These are phyloP conservation scores for Standfussiana lucernea DNA, from an alignment of 2,888 invertebrate genomes.

Conservation along the genomic window DNA sequence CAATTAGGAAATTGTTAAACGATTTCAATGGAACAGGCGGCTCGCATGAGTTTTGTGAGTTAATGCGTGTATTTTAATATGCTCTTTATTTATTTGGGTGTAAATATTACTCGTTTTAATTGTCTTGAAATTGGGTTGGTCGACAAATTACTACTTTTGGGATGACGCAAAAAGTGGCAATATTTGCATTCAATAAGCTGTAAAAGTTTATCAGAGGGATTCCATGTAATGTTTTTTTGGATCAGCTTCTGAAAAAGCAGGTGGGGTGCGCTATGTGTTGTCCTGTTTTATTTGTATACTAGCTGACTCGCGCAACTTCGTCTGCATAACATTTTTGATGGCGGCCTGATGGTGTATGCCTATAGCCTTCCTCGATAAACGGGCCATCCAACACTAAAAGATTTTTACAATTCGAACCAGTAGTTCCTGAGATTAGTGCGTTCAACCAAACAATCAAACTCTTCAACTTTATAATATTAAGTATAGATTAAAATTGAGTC, in stretches of 20 bases:
- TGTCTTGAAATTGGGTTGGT: not conserved
- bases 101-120: conserved; percentile 24
- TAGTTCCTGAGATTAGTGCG: no score
- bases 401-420: no score
- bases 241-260: not conserved
- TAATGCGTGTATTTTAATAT: conserved; percentile 17
- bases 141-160: not conserved
- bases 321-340: no score
- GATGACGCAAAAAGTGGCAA: not conserved
- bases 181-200: not conserved
- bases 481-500: not conserved
- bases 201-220: not conserved
- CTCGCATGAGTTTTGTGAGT: conserved; percentile 25
- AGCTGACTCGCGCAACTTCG: no score
- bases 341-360: no score
- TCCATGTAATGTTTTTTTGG: not conserved
- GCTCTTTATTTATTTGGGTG: conserved; percentile 30
- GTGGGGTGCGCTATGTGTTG: not conserved
- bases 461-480: no score
- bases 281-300: not conserved
- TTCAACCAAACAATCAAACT: no score
- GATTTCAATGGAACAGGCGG: conserved; percentile 45
- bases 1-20: conserved; percentile 62
- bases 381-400: no score
- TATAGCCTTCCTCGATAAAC: no score